Conservation (phyloP, 2,888 invertebrate species). For the Tachystola acroxantha region DNA sequence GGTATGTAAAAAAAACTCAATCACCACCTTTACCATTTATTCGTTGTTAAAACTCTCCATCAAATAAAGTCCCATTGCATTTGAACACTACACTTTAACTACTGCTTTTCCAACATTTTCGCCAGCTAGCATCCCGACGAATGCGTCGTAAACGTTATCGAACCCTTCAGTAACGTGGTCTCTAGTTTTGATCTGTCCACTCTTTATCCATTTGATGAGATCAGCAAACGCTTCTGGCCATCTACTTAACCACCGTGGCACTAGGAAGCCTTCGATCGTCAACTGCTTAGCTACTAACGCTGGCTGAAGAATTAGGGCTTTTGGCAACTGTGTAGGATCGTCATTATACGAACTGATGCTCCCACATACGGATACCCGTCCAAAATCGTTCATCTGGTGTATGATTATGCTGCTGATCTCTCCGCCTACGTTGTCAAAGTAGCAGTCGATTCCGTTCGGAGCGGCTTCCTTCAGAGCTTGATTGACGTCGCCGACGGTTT, state of each 20-base stretch:
- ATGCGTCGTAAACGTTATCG: conserved; percentile 82
- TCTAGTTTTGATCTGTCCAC: conserved; percentile 81
- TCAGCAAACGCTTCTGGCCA: conserved; percentile 79
- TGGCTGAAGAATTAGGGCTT: conserved; percentile 70
- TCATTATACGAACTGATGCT: conserved; percentile 54
- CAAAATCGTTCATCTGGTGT: conserved; percentile 73
- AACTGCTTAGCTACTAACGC: conserved; percentile 76
- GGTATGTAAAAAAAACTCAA: conserved; percentile 30
- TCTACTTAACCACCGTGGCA: conserved; percentile 68
- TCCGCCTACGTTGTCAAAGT: conserved; percentile 87
- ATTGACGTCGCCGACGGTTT: conserved; percentile 69
- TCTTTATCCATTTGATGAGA: conserved; percentile 78
- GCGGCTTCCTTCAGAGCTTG: conserved; percentile 78
- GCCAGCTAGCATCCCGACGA: conserved; percentile 80
- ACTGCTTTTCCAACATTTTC: conserved; percentile 84
- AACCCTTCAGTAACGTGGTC: conserved; percentile 85
- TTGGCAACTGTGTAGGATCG: conserved; percentile 29
- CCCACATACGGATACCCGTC: conserved; percentile 42
- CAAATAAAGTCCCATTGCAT: not conserved
- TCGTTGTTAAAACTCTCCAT: not conserved
- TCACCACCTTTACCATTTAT: too few relatives aligned
- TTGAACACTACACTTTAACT: conserved; percentile 67
- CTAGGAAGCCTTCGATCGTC: conserved; percentile 80
- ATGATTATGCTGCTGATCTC: conserved; percentile 79
- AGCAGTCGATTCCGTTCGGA: conserved; percentile 85